Percentiles rank a stretch among this genome's conserved stretches.
These are phyloP conservation scores for Trypoxylus dichotomus DNA, from an alignment of 1,140 invertebrate genomes.

Conservation along the genomic window DNA sequence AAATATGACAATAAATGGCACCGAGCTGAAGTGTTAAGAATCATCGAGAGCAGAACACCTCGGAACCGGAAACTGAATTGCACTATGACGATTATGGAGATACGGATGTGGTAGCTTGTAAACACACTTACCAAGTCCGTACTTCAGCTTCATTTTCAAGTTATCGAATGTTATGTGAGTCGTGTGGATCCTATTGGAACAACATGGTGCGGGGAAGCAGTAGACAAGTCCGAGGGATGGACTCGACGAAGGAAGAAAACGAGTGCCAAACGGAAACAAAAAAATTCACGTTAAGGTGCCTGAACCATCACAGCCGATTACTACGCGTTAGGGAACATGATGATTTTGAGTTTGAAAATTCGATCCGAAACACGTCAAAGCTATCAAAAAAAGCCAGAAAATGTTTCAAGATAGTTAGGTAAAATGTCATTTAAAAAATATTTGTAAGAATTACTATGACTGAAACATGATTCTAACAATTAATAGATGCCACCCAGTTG, in stretches of 20 bases:
- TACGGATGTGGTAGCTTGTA: conserved; percentile 62
- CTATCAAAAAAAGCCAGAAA: too few species aligned
- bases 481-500: too few species aligned
- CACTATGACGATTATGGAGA: conserved; percentile 85
- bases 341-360: too few species aligned
- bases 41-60: conserved; percentile 59
- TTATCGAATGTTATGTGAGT: conserved; percentile 78
- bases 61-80: conserved; percentile 61
- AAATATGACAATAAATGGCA: conserved; percentile 70
- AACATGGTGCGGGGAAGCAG: conserved; percentile 66
- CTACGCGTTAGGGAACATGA: too few species aligned
- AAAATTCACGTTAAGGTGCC: too few species aligned
- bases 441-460: too few species aligned
- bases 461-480: too few species aligned
- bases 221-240: conserved; percentile 71
- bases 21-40: conserved; percentile 60
- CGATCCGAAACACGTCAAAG: too few species aligned
- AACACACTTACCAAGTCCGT: conserved; percentile 67
- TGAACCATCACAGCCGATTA: too few species aligned
- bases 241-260: conserved; percentile 54
- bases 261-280: conserved; percentile 55
- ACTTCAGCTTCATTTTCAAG: conserved; percentile 72
- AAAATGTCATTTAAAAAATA: too few species aligned
- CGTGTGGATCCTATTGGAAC: conserved; percentile 57
- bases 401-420: too few species aligned